phyloP scores from a whole-genome alignment of 1,140 invertebrate genomes.

The Zeugodacus cucurbitae region DNA sequence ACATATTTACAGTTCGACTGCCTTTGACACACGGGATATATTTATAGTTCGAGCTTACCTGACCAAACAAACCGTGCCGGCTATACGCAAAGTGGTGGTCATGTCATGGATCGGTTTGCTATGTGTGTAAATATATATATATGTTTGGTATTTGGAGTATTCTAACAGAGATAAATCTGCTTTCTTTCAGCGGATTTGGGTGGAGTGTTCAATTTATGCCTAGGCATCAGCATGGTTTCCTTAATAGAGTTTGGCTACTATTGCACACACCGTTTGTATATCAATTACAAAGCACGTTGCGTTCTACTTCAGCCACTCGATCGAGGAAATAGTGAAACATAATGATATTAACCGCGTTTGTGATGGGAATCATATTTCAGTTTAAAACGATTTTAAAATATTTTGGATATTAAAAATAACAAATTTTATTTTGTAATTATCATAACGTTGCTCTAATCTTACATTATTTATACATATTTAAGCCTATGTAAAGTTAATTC shows the following conservation, averaged over 20 bases:
- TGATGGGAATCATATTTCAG: background rate
- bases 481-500: background rate
- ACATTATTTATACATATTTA: background rate
- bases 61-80: constrained; percentile 59
- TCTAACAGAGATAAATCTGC: background rate
- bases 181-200: constrained; percentile 58
- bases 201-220: constrained; percentile 62
- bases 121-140: constrained; percentile 48
- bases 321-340: background rate
- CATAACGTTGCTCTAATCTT: background rate
- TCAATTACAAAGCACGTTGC: constrained; percentile 50
- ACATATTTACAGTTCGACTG: background rate
- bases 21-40: constrained; percentile 49
- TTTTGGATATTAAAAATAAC: background rate
- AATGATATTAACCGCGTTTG: background rate
- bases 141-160: background rate
- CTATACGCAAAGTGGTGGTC: constrained; percentile 59
- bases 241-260: constrained; percentile 63
- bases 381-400: background rate
- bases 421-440: background rate
- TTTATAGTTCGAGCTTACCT: constrained; percentile 60
- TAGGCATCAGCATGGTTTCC: constrained; percentile 62
- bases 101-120: constrained; percentile 63
- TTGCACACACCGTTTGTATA: constrained; percentile 56
- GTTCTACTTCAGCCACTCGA: constrained; percentile 20